Evolutionary conservation across 2,113 vertebrate species (phyloP).

Genomic region (Aldabrachelys gigantea): DNA sequence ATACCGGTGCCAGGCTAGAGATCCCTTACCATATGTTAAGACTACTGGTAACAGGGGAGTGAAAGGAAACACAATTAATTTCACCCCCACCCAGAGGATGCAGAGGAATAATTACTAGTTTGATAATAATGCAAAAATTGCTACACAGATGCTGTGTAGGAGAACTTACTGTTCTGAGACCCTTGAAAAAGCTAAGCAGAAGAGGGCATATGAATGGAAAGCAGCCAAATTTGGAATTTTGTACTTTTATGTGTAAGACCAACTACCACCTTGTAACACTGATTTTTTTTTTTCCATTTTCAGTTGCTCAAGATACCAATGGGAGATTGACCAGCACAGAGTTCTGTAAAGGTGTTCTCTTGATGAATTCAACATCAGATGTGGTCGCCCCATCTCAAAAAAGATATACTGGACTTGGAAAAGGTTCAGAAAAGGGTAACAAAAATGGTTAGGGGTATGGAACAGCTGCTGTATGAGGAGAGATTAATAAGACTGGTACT

Average conservation of each 20-base stretch:
- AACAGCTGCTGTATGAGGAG: no score
- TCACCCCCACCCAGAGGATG: background rate
- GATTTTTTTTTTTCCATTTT: fast-evolving
- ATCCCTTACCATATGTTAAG: background rate
- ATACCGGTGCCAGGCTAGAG: fast-evolving
- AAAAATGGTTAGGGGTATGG: no score
- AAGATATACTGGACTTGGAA: no score
- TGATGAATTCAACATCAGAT: background rate
- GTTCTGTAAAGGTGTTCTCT: background rate
- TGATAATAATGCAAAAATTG: background rate
- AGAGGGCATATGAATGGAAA: background rate
- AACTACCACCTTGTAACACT: background rate
- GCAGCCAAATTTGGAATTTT: background rate
- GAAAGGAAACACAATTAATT: background rate
- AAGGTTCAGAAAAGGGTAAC: no score
- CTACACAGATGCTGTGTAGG: background rate
- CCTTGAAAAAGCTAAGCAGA: background rate
- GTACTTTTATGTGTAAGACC: background rate
- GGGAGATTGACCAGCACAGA: background rate
- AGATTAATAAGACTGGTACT: no score
- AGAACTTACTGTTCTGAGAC: background rate
- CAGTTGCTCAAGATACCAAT: background rate
- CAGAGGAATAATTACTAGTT: background rate
- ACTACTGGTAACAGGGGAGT: background rate
- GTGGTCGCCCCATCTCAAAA: no score